Evolutionary conservation across 2,888 invertebrate species (phyloP), one percentile per base, ranked within the genome.

Genomic region (Stenotaenia linearis): DNA sequence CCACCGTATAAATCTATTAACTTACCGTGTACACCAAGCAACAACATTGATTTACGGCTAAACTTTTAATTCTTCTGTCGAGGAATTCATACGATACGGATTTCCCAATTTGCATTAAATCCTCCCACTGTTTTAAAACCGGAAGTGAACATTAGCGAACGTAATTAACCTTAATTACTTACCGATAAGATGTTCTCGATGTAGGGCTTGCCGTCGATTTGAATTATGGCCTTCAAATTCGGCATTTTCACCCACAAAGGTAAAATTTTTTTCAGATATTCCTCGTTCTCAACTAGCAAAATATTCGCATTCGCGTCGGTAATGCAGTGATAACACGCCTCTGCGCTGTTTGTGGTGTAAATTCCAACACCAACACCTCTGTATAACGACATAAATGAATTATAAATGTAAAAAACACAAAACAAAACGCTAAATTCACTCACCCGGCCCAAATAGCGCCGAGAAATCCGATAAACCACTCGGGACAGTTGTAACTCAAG

Each of bases 331-430:
- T 90, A 90, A 85, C 95, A 95, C 0, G 96, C 93, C 81, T 96
- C 95, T 0, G 94, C 88, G 0, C 93, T 92, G 87, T 96, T 97
- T 78, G 96, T 97, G 5, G 95, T 94, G 87, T 97, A 97, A 84
- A 97, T 92, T 80, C 97, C 96, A 75, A 92, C 91, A 9, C 93
- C 92, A 82, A 93, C 90, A 81, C 95, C 95, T 78, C 93, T 93
- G 84, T 23, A 85, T 85, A 84, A 82, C 82, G 81, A 80, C 82
- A 25, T 25, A 78, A 78, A 80, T 23, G 96, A 32, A 32, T 6
- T n/a, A n/a, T n/a, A 32, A 32, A 32, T 32, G 32, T 32, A 32
- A 32, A 32, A n/a, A n/a, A n/a, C n/a, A n/a, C n/a, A n/a, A n/a
- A n/a, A n/a, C n/a, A n/a, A n/a, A n/a, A n/a, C n/a, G n/a, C n/a